Evolutionary conservation across 2,888 invertebrate genomes (phyloP).

Genomic region (Harpagoxenus sublaevis): DNA sequence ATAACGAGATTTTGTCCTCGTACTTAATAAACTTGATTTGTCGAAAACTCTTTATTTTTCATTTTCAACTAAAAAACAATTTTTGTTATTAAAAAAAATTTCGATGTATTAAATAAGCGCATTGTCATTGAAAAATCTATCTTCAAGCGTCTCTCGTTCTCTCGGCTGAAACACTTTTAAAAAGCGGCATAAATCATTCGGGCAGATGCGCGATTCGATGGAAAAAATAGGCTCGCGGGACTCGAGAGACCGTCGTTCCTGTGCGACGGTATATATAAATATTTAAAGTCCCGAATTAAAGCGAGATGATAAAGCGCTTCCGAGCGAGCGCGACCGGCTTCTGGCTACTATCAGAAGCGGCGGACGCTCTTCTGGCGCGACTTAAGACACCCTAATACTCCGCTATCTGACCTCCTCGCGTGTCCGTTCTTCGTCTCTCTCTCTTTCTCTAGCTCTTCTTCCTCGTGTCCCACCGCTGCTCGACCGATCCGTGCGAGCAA

Average conservation of each 20-base stretch:
- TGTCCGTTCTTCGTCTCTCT: constrained; percentile 38
- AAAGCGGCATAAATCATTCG: constrained; percentile 72
- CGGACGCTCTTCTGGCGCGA: constrained; percentile 64
- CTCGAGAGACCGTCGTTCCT: constrained; percentile 75
- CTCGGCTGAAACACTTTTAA: constrained; percentile 43
- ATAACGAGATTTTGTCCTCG: background rate
- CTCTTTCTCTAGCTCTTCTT: constrained; percentile 27
- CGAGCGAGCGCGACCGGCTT: constrained; percentile 78
- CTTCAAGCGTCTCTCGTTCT: background rate
- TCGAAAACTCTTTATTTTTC: background rate
- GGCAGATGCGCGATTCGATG: constrained; percentile 42
- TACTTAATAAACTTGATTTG: background rate
- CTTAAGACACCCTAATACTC: constrained; percentile 68
- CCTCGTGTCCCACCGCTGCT: constrained; percentile 18
- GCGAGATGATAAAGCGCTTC: constrained; percentile 84
- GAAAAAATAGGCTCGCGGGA: constrained; percentile 73
- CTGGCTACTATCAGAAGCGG: constrained; percentile 82
- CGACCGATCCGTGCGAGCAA: constrained; percentile 48
- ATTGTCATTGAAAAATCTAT: constrained; percentile 13
- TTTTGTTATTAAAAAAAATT: background rate
- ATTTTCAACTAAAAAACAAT: background rate
- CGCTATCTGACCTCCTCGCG: constrained; percentile 69
- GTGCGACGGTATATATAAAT: constrained; percentile 83
- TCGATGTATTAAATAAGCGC: background rate
- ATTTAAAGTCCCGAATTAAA: constrained; percentile 84